Percentiles rank a stretch among this genome's conserved stretches.
phyloP scores from a whole-genome alignment of 2,888 invertebrate species.

The Diarsia rubi region DNA sequence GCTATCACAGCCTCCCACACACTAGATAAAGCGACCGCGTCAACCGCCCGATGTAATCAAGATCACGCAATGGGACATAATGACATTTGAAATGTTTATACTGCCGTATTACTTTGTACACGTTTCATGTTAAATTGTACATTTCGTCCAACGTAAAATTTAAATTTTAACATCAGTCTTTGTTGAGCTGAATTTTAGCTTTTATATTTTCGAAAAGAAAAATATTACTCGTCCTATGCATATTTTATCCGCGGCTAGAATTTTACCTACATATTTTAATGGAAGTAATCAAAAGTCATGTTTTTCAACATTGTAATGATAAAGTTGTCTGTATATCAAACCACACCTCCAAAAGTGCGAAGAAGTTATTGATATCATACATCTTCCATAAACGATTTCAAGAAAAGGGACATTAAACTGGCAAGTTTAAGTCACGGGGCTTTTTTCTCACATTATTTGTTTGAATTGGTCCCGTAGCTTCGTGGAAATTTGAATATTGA shows the following conservation, averaged over 20 bases:
- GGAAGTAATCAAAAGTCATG: not conserved
- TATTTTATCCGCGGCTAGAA: slow-evolving; percentile 5
- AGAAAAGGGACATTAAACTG: slow-evolving; percentile 14
- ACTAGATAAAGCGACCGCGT: slow-evolving; percentile 63
- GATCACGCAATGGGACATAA: slow-evolving; percentile 61
- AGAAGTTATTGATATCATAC: slow-evolving; percentile 9
- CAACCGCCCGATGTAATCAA: slow-evolving; percentile 66
- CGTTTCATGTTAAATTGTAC: slow-evolving; percentile 32
- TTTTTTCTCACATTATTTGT: slow-evolving; percentile 48
- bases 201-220: not conserved
- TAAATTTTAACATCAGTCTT: not conserved
- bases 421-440: slow-evolving; percentile 13
- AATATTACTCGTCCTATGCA: not conserved
- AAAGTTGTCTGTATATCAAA: not conserved
- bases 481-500: slow-evolving; percentile 58
- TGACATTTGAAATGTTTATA: slow-evolving; percentile 61
- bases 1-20: slow-evolving; percentile 42
- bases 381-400: slow-evolving; percentile 7
- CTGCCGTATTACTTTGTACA: slow-evolving; percentile 34
- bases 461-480: slow-evolving; percentile 40
- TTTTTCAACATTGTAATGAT: not conserved
- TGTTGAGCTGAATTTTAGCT: not conserved
- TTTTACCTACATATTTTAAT: not conserved
- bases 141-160: slow-evolving; percentile 2
- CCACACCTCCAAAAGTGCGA: not conserved